A percentile compares a stretch with the other conserved stretches of the same genome.
These are phyloP conservation scores for Sporophila hypoxantha DNA, from an alignment of 2,113 vertebrate genomes.

Conservation along the genomic window DNA sequence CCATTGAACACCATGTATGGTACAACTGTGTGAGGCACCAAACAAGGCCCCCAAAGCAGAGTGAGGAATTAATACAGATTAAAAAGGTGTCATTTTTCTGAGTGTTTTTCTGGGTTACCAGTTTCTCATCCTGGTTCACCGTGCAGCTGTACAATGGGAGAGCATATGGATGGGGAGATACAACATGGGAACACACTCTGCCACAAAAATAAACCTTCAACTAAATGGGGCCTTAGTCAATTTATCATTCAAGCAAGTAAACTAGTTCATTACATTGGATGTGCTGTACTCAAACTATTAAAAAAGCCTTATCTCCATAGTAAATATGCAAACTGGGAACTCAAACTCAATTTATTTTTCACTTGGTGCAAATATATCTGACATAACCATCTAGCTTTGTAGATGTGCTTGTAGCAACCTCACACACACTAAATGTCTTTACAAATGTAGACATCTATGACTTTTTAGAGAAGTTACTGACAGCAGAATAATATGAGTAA, in stretches of 20 bases:
- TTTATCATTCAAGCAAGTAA: constrained; percentile 13
- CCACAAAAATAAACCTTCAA: background rate
- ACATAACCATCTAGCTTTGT: background rate
- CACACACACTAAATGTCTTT: background rate
- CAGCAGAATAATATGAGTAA: constrained; percentile 6
- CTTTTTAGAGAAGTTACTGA: constrained; percentile 9
- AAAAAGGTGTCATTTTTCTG: background rate
- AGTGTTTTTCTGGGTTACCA: background rate
- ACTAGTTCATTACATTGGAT: background rate
- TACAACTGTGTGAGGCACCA: background rate
- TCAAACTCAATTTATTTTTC: background rate
- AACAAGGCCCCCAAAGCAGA: background rate
- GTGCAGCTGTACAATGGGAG: background rate
- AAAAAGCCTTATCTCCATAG: constrained; percentile 1
- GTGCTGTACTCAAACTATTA: background rate
- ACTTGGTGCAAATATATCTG: background rate
- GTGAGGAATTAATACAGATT: background rate
- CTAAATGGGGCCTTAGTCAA: background rate
- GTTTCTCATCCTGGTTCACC: background rate
- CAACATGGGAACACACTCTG: background rate
- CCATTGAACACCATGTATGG: rapidly evolving
- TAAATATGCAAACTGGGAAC: constrained; percentile 7
- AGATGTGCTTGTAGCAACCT: background rate
- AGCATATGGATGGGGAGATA: background rate
- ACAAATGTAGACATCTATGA: background rate